These are phyloP conservation scores for Rafetus swinhoei DNA, from an alignment of 2,113 vertebrate genomes.

Conservation along the genomic window DNA sequence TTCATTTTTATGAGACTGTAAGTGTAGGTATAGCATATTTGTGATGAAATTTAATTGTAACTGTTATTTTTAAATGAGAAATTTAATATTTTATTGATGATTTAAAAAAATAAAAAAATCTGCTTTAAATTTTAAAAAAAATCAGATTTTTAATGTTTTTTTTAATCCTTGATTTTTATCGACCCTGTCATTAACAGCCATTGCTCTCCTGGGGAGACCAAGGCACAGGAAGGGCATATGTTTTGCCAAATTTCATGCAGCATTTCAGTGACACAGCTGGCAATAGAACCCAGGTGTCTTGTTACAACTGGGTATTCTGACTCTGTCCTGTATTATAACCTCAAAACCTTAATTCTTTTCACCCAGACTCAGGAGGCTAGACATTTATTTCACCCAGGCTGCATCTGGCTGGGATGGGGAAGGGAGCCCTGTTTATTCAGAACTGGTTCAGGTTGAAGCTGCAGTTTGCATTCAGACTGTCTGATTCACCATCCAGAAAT, in stretches of 20 bases:
- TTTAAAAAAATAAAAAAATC: too few relatives aligned
- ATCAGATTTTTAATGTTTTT: too few relatives aligned
- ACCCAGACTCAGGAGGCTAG: background rate
- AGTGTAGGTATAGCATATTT: too few relatives aligned
- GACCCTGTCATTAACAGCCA: background rate
- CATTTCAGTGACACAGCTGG: background rate
- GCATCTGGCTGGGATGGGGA: rapidly evolving
- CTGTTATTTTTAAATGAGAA: too few relatives aligned
- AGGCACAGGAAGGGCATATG: background rate
- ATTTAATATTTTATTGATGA: too few relatives aligned
- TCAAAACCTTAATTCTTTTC: background rate
- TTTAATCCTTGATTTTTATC: too few relatives aligned
- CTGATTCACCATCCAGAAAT: slow-evolving; percentile 67
- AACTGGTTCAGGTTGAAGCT: slow-evolving; percentile 43
- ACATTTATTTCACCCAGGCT: background rate
- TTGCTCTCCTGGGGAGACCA: background rate
- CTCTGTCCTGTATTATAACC: background rate
- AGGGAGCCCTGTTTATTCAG: slow-evolving; percentile 34
- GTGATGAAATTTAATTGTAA: too few relatives aligned
- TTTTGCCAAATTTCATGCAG: background rate
- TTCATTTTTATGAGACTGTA: too few relatives aligned
- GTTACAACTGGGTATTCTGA: background rate
- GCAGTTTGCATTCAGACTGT: background rate
- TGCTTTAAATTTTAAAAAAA: too few relatives aligned
- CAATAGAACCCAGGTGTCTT: background rate